These are phyloP conservation scores for Nyctibius grandis DNA, from an alignment of 2,797 vertebrate species.

Conservation along the genomic window DNA sequence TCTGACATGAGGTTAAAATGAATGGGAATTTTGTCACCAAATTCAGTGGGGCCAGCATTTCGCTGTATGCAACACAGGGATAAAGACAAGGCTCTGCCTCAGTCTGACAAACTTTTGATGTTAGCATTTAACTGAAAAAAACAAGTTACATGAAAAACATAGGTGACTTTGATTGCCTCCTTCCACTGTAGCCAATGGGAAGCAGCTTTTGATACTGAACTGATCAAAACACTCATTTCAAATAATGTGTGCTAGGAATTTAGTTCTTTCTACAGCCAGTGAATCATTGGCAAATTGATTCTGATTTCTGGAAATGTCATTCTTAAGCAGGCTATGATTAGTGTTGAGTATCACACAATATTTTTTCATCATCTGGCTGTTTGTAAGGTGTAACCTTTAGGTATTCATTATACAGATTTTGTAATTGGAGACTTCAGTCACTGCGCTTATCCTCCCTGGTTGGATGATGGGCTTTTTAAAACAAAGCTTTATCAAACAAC, in stretches of 20 bases:
- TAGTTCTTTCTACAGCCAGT: background rate
- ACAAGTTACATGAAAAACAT: background rate
- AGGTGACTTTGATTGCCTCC: background rate
- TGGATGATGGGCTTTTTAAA: background rate
- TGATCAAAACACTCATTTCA: constrained; percentile 30
- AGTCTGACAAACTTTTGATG: background rate
- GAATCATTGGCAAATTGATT: constrained; percentile 45
- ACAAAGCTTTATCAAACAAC: background rate
- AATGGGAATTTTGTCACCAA: constrained; percentile 14
- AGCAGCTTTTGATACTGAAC: constrained; percentile 1
- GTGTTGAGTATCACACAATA: constrained; percentile 11
- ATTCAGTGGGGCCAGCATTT: background rate
- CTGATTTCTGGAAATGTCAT: constrained; percentile 27
- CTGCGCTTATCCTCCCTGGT: background rate
- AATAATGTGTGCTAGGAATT: background rate
- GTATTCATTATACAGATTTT: constrained; percentile 8
- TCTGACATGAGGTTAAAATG: background rate
- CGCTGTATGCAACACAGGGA: background rate
- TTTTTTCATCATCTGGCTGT: constrained; percentile 34
- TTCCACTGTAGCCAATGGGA: background rate
- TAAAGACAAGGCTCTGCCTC: background rate
- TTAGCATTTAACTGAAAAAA: background rate
- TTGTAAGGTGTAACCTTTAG: constrained; percentile 33
- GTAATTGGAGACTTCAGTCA: constrained; percentile 19
- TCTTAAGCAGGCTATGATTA: constrained; percentile 33